Evolutionary conservation across 2,888 invertebrate genomes (phyloP).

Genomic region (Eupithecia exiguata): DNA sequence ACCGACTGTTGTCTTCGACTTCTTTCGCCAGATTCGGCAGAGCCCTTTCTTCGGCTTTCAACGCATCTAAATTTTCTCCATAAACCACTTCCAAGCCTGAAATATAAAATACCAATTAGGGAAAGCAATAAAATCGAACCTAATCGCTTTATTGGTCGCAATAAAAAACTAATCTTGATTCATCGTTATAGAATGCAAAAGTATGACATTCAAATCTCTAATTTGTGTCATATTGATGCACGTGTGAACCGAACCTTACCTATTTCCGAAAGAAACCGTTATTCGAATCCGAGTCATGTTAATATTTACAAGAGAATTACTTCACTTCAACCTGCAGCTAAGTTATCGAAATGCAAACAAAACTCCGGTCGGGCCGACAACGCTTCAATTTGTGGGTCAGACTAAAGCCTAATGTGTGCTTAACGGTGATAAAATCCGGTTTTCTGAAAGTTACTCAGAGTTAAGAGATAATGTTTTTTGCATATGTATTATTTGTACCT

Average conservation of each 20-base stretch:
- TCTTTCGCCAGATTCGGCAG: slow-evolving; percentile 69
- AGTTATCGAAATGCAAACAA: slow-evolving; percentile 69
- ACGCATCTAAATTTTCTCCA: slow-evolving; percentile 51
- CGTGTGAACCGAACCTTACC: slow-evolving; percentile 56
- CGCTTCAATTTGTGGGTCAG: slow-evolving; percentile 72
- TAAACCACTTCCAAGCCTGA: slow-evolving; percentile 59
- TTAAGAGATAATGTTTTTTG: slow-evolving; percentile 48
- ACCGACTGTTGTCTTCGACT: slow-evolving; percentile 78
- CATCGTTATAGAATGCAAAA: slow-evolving; percentile 36
- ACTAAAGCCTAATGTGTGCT: slow-evolving; percentile 63
- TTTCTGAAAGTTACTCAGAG: slow-evolving; percentile 52
- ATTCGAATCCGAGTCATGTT: slow-evolving; percentile 49
- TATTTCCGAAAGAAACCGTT: slow-evolving; percentile 52
- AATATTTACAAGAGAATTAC: slow-evolving; percentile 49
- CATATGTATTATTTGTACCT: slow-evolving; percentile 33
- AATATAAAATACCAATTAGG: slow-evolving; percentile 34
- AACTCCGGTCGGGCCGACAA: slow-evolving; percentile 43
- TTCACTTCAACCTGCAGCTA: slow-evolving; percentile 55
- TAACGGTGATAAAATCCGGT: slow-evolving; percentile 75
- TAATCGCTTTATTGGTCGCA: slow-evolving; percentile 25
- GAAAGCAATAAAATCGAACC: slow-evolving; percentile 19
- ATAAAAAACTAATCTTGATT: slow-evolving; percentile 30
- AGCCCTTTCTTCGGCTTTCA: slow-evolving; percentile 54
- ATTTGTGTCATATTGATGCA: slow-evolving; percentile 19
- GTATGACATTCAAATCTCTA: slow-evolving; percentile 31